Base-by-base conservation (phyloP, 2,888 invertebrate genomes). In the Fragum fragum region DNA sequence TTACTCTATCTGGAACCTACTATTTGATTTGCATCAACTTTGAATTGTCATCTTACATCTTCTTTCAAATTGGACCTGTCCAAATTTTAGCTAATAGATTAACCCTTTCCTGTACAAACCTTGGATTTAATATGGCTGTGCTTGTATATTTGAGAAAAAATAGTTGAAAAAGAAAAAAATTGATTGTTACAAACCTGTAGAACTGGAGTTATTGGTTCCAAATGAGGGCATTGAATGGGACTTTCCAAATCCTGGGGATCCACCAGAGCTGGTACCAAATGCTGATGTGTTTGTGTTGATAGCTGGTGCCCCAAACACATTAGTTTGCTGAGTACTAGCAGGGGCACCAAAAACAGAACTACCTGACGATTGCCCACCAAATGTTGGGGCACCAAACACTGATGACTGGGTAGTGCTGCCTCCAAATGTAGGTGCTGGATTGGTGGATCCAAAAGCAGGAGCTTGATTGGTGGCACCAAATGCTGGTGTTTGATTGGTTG, bases 181-280 rank as follows among this genome's bases (percentile, higher is more conserved):
- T n/a, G 23, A 36, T 36, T 42, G 1, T 16, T n/a, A 52, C 70
- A 26, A 52, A 23, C 69, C 70, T 26, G 55, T 59, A 28, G 52
- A 55, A 29, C 71, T 72, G 32, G 71, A 53, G 23, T 47, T 74
- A 36, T 73, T 36, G 14, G 76, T 47, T 68, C 79, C 81, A 81
- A 87, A 87, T 28, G 66, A 73, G n/a, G 87, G 79, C 74, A 76
- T 79, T 6, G 80, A 74, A 32, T 84, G 79, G 28, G 80, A 76
- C 57, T 86, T 82, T 36, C 66, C 78, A 77, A 85, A 85, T 0
- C 77, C 82, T 32, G 83, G 76, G 11, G 69, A 36, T 47, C 76
- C 39, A 21, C 57, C 63, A 21, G 73, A 59, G 16, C 28, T 39
- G 23, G 66, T 28, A 0, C 85, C 85, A 79, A 82, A 85, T 47